Evolutionary conservation across 1,140 invertebrate species (phyloP).

Genomic region (Papilio aristodemus): DNA sequence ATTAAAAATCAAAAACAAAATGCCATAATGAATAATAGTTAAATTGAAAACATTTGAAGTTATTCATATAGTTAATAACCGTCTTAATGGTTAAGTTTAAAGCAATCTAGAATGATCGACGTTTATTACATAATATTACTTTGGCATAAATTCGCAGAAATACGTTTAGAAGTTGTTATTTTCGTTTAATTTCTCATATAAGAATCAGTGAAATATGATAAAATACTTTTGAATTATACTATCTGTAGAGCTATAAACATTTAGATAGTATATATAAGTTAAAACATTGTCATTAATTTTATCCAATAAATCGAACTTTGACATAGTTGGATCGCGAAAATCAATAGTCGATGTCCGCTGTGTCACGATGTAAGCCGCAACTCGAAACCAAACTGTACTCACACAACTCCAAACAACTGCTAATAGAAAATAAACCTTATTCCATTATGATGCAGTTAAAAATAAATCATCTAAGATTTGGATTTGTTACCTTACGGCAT

Average conservation of each 20-base stretch:
- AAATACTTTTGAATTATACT: neutral
- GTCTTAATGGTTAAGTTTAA: too few relatives aligned
- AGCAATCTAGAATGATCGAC: too few relatives aligned
- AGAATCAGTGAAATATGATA: neutral
- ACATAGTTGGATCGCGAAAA: slow-evolving; percentile 61
- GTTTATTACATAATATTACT: too few relatives aligned
- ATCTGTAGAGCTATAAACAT: neutral
- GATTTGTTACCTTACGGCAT: slow-evolving; percentile 41
- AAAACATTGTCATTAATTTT: slow-evolving; percentile 35
- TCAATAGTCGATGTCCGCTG: slow-evolving; percentile 71
- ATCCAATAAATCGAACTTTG: slow-evolving; percentile 73
- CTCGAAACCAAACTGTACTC: slow-evolving; percentile 32
- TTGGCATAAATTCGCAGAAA: too few relatives aligned
- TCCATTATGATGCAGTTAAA: neutral
- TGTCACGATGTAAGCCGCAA: slow-evolving; percentile 45
- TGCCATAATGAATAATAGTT: too few relatives aligned
- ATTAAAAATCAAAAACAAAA: too few relatives aligned
- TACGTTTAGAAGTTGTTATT: too few relatives aligned
- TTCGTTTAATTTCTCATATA: neutral
- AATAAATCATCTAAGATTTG: neutral
- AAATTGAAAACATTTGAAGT: too few relatives aligned
- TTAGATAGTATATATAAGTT: neutral
- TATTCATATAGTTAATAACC: too few relatives aligned
- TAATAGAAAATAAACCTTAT: slow-evolving; percentile 39
- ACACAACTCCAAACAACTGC: slow-evolving; percentile 18